A percentile compares a stretch with the other conserved stretches of the same genome.
Evolutionary conservation across 2,797 vertebrate genomes (phyloP).

Genomic region (Pristis pectinata): DNA sequence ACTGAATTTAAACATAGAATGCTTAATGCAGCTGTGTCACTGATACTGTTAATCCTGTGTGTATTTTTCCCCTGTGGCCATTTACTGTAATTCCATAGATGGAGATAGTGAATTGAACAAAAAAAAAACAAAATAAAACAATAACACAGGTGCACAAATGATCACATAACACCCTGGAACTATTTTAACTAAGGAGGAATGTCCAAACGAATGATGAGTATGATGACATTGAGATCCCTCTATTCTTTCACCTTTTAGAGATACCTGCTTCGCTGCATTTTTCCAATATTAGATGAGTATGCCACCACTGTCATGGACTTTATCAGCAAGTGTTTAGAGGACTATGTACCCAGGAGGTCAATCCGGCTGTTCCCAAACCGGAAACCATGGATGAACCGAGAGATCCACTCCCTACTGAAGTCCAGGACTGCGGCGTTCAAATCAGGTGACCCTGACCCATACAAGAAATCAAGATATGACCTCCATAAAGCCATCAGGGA

Average conservation of each 20-base stretch:
- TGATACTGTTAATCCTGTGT: conserved; percentile 27
- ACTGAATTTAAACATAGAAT: conserved; percentile 10
- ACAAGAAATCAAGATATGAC: no score
- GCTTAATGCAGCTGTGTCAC: conserved; percentile 36
- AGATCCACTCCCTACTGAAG: no score
- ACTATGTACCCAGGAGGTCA: no score
- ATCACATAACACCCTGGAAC: conserved; percentile 3
- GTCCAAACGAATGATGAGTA: neutral
- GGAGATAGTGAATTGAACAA: conserved; percentile 15
- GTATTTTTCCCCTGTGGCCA: conserved; percentile 29
- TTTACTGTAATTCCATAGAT: conserved; percentile 35
- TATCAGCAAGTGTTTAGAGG: no score
- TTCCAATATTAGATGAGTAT: neutral
- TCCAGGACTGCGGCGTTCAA: no score
- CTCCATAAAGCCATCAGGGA: no score
- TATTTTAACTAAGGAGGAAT: neutral
- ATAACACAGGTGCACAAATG: conserved; percentile 31
- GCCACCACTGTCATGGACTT: no score
- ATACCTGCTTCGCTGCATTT: neutral
- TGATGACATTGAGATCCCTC: neutral
- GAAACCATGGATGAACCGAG: no score
- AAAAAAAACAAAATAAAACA: conserved; percentile 30
- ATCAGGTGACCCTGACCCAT: no score
- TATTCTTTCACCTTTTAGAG: neutral
- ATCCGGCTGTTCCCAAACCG: no score